A percentile compares a stretch with the other conserved stretches of the same genome.
Evolutionary conservation across 2,888 invertebrate genomes (phyloP).

Genomic region (Chloroclystis v-ata): DNA sequence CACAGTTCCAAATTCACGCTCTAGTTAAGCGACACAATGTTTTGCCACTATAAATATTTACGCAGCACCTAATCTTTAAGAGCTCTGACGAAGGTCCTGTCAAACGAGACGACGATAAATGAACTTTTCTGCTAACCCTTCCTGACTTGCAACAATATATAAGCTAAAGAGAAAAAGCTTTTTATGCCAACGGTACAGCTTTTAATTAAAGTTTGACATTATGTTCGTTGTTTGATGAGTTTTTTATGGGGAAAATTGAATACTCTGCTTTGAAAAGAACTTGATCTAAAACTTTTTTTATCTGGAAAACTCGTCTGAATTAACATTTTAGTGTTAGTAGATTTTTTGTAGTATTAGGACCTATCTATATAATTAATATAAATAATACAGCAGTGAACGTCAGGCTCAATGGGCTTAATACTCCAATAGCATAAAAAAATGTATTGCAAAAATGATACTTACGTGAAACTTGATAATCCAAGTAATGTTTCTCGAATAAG

Average conservation of each 20-base stretch:
- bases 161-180: constrained; percentile 20
- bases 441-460: no score
- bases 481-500: no score
- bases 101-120: constrained; percentile 47
- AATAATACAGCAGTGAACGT: no score
- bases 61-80: constrained; percentile 22
- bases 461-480: no score
- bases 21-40: neutral
- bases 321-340: neutral
- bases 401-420: no score
- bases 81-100: constrained; percentile 41
- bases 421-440: no score
- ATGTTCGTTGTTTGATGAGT: constrained; percentile 15
- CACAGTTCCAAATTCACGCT: neutral
- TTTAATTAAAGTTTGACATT: constrained; percentile 19
- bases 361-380: no score
- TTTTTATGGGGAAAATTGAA: constrained; percentile 16
- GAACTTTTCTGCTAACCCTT: constrained; percentile 51
- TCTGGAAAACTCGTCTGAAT: neutral
- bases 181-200: constrained; percentile 13
- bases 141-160: constrained; percentile 51
- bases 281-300: constrained; percentile 1
- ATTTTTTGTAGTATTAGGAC: no score
- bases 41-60: neutral
- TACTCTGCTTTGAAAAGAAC: constrained; percentile 5